Evolutionary conservation across 1,140 invertebrate species (phyloP).

Genomic region (Drosophila varians): DNA sequence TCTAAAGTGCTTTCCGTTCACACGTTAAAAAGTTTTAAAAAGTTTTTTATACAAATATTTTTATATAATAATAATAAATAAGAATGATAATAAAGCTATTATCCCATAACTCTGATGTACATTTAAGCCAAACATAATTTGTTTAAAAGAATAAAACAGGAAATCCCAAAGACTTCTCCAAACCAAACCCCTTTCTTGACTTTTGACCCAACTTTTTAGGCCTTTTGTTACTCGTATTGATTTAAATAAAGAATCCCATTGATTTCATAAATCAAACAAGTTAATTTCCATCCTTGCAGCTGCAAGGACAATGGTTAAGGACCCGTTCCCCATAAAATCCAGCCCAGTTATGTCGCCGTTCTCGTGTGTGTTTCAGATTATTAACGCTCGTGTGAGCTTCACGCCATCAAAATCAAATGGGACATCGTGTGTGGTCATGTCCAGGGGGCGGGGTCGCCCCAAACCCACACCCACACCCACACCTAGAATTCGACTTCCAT

Average conservation of each 20-base stretch:
- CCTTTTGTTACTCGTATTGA: background rate
- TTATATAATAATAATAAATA: too few relatives aligned
- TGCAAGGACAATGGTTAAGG: background rate
- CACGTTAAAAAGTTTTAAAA: background rate
- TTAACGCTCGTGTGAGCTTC: conserved; percentile 59
- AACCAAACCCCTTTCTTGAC: too few relatives aligned
- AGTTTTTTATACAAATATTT: background rate
- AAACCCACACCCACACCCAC: background rate
- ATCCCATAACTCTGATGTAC: too few relatives aligned
- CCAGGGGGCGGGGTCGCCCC: conserved; percentile 8
- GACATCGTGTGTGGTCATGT: conserved; percentile 56
- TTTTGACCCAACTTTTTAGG: too few relatives aligned
- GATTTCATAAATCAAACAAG: conserved; percentile 21
- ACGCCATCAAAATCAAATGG: conserved; percentile 63
- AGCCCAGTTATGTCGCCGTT: background rate
- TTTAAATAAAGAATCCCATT: background rate
- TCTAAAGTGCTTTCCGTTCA: background rate
- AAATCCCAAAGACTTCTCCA: too few relatives aligned
- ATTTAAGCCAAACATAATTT: too few relatives aligned
- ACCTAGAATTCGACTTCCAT: background rate
- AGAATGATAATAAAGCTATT: too few relatives aligned
- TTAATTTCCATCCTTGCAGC: conserved; percentile 21
- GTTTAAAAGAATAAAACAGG: too few relatives aligned
- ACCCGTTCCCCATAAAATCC: background rate
- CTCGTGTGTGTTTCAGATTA: conserved; percentile 34